Base-by-base conservation (phyloP, 2,797 vertebrate genomes). In the Clarias laeviceps region DNA sequence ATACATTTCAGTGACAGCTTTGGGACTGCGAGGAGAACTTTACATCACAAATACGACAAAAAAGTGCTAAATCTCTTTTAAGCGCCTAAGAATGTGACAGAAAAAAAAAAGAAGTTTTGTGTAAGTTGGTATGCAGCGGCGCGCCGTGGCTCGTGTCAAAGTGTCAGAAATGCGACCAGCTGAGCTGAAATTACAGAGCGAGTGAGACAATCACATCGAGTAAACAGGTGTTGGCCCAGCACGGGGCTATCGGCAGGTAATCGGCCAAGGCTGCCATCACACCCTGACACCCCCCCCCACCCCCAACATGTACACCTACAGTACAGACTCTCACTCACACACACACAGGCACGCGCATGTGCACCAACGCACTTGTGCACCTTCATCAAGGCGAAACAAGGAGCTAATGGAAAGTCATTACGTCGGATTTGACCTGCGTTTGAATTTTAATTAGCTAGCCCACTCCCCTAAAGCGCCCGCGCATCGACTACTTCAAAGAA, bases 381-480 rank as follows among this genome's bases (percentile, higher is more conserved):
- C 34, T 78, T 83, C 59, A 84, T 86, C 80, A 72, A 72, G 29
- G 84, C 64, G n/a, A 85, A 84, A 86, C 77, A 80, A 87, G 61
- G 78, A 37, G 76, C 85, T 88, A 90, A 88, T 89, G 87, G 86
- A 87, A 78, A 88, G 86, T 86, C 89, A 90, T 89, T 90, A 90
- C 84, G 45, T 6, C 7, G 82, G 76, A 87, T 85, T 78, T 88
- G 88, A 89, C 90, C 88, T 57, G 85, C 87, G 85, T 88, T 87
- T 85, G 88, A 88, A 88, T 90, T 90, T 90, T 88, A 91, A 91
- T 90, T 89, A 89, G 89, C 89, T 86, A 74, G 84, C 88, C 84
- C 84, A 83, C 87, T 88, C 73, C 76, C 73, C 85, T 88, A 83
- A 86, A 89, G 87, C 81, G 68, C 34, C 72, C 61, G 83, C 82